Percentiles rank a stretch among this genome's conserved stretches.
phyloP scores from a whole-genome alignment of 2,113 vertebrate genomes.

The Dasypus novemcinctus region DNA sequence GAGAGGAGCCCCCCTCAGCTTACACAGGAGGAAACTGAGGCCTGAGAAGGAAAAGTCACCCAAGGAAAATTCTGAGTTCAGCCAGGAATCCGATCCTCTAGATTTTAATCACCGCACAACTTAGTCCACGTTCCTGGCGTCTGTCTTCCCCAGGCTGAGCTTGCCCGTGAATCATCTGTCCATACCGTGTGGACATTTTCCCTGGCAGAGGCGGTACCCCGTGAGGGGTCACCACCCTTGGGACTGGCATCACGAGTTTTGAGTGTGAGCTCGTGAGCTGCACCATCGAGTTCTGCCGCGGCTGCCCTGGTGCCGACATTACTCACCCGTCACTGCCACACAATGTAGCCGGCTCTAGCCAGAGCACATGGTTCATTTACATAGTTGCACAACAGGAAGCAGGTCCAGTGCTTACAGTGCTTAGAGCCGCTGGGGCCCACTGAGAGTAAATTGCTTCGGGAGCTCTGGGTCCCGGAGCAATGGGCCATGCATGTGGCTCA shows the following conservation, averaged over 20 bases:
- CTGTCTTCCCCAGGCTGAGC: not conserved
- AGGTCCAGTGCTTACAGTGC: not conserved
- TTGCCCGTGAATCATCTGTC: not conserved
- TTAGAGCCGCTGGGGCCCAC: not conserved
- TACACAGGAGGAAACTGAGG: not conserved
- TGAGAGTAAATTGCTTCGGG: not conserved
- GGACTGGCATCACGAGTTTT: not conserved
- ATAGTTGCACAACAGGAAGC: constrained; percentile 74
- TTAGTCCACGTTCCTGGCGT: not conserved
- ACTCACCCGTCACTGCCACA: not conserved
- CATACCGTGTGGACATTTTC: not conserved
- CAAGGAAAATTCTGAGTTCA: not conserved
- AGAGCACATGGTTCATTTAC: constrained; percentile 2
- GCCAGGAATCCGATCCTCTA: not conserved
- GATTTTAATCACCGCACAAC: not conserved
- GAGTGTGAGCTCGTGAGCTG: not conserved
- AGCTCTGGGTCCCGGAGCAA: not conserved
- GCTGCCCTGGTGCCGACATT: not conserved
- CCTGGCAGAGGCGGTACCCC: not conserved
- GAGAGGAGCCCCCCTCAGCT: not conserved
- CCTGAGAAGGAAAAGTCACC: not conserved
- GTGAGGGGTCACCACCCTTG: not conserved
- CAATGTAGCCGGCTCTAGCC: not conserved
- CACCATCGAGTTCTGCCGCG: not conserved
- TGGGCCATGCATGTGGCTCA: not conserved